Evolutionary conservation across 2,113 vertebrate species (phyloP).

Genomic region (Neodon shergylaensis): DNA sequence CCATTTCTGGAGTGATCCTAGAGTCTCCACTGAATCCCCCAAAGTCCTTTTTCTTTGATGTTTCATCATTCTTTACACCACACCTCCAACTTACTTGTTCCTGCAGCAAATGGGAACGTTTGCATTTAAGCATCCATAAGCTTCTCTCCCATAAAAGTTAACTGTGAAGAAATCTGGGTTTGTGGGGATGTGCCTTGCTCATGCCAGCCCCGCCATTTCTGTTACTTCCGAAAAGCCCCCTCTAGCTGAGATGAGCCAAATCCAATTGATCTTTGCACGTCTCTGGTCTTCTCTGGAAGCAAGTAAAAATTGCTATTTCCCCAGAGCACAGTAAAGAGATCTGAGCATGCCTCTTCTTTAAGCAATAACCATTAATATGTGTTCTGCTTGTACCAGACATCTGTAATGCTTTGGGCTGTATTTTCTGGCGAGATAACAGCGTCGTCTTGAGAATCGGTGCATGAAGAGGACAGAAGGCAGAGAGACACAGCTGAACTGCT

Average conservation of each 20-base stretch:
- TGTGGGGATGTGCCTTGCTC: neutral
- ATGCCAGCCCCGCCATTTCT: conserved; percentile 11
- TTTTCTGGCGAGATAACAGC: conserved; percentile 84
- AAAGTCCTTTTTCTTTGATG: neutral
- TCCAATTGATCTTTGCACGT: conserved; percentile 67
- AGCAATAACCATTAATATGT: conserved; percentile 86
- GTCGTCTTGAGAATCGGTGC: conserved; percentile 82
- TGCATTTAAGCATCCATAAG: neutral
- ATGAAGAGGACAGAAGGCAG: conserved; percentile 82
- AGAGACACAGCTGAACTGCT: conserved; percentile 76
- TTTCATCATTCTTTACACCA: neutral
- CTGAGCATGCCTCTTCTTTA: conserved; percentile 78
- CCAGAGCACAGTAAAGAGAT: conserved; percentile 77
- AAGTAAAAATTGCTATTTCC: conserved; percentile 74
- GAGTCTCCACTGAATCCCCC: neutral
- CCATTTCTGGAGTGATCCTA: neutral
- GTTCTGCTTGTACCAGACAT: conserved; percentile 84
- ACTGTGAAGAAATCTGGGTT: conserved; percentile 43
- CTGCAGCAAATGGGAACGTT: neutral
- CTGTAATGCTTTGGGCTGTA: conserved; percentile 85
- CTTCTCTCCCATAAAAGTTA: neutral
- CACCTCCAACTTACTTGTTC: conserved; percentile 15
- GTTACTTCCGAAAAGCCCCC: conserved; percentile 42
- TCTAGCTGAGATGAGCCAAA: conserved; percentile 63
- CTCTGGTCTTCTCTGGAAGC: conserved; percentile 60